These are phyloP conservation scores for Microtus oregoni DNA, from an alignment of 2,113 vertebrate species.

Conservation along the genomic window DNA sequence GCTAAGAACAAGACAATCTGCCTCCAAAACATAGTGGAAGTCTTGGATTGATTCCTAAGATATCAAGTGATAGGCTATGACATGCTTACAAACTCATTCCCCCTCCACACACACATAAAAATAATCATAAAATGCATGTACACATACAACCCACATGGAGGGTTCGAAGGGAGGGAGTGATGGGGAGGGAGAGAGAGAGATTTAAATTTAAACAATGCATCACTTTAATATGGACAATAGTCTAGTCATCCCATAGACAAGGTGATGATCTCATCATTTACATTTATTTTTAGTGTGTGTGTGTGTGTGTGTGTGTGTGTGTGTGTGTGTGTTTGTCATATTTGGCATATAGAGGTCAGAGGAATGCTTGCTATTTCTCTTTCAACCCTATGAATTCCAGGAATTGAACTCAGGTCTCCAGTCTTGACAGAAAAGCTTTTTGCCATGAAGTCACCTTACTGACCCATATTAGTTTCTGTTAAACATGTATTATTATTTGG, in stretches of 20 bases:
- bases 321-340: not conserved
- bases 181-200: not conserved
- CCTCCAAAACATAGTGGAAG: not conserved
- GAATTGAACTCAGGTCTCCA: not conserved
- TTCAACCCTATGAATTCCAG: not conserved
- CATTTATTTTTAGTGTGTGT: not conserved
- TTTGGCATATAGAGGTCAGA: not conserved
- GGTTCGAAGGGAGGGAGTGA: too few species aligned
- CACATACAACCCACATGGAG: not conserved
- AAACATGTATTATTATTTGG: not conserved
- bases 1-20: too few species aligned
- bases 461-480: not conserved
- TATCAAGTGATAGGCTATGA: not conserved
- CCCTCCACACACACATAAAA: not conserved
- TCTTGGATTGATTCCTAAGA: not conserved
- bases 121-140: not conserved
- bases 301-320: not conserved
- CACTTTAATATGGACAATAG: not conserved
- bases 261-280: not conserved
- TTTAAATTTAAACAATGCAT: not conserved
- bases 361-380: not conserved
- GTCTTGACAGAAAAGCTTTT: not conserved
- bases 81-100: not conserved
- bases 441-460: not conserved
- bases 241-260: not conserved